A percentile compares a stretch with the other conserved stretches of the same genome.
phyloP scores from a whole-genome alignment of 2,888 invertebrate genomes.

The Pyralis farinalis region DNA sequence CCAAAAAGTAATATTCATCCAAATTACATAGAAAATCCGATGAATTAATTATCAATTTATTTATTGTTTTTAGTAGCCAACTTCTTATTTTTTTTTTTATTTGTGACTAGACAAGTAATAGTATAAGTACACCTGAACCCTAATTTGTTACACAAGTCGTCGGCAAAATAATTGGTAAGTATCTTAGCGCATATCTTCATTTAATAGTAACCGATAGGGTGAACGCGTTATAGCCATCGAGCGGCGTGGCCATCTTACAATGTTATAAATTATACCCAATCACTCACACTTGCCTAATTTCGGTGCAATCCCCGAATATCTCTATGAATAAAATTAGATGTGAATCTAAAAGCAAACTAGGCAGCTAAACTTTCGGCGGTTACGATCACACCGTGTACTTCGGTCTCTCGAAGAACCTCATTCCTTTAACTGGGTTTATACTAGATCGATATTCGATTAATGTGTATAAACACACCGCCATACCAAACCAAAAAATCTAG shows the following conservation, averaged over 20 bases:
- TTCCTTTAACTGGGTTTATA: not conserved
- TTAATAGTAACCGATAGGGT: slow-evolving; percentile 11
- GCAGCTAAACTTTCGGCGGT: slow-evolving; percentile 6
- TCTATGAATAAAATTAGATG: not conserved
- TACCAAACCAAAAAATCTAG: not conserved
- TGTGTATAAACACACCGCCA: not conserved
- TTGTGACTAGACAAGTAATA: slow-evolving; percentile 57
- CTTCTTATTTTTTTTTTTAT: slow-evolving; percentile 22
- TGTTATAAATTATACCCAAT: slow-evolving; percentile 1
- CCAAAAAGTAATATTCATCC: no score
- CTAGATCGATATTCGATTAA: slow-evolving; percentile 2
- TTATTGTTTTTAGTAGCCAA: slow-evolving; percentile 17
- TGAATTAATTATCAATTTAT: not conserved
- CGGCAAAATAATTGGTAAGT: slow-evolving; percentile 24
- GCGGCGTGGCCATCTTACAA: no score
- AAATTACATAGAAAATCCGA: not conserved
- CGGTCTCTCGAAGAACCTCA: not conserved
- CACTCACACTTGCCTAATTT: not conserved
- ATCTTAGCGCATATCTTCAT: slow-evolving; percentile 46
- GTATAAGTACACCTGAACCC: slow-evolving; percentile 46
- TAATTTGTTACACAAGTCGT: slow-evolving; percentile 23
- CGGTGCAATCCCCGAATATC: not conserved
- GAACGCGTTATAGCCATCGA: slow-evolving; percentile 22
- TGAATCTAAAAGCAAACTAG: slow-evolving; percentile 13
- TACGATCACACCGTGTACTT: not conserved